A percentile compares a stretch with the other conserved stretches of the same genome.
Evolutionary conservation across 2,888 invertebrate species (phyloP).

Genomic region (Sarcophaga carnaria): DNA sequence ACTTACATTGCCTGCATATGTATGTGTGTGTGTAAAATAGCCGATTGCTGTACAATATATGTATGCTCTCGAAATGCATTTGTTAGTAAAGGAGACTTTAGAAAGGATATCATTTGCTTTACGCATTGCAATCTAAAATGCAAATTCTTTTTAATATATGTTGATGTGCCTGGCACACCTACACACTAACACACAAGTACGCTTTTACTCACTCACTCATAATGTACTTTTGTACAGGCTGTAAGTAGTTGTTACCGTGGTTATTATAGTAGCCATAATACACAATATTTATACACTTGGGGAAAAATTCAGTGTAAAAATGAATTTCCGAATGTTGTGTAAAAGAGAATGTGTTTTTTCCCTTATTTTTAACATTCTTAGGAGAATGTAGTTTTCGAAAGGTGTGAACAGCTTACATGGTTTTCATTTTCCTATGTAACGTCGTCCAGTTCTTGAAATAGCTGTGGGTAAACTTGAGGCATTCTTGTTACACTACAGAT

Average conservation of each 20-base stretch:
- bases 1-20: not conserved
- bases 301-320: not conserved
- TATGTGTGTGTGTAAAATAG: not conserved
- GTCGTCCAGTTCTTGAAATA: no score
- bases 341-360: no score
- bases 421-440: no score
- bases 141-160: conserved; percentile 55
- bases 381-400: no score
- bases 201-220: not conserved
- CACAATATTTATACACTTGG: not conserved
- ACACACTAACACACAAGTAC: conserved; percentile 1
- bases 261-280: conserved; percentile 28
- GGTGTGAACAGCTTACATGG: no score
- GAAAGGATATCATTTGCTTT: conserved; percentile 61
- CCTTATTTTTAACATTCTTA: no score
- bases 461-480: no score
- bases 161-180: conserved; percentile 1
- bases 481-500: no score
- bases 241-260: conserved; percentile 19
- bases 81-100: conserved; percentile 18
- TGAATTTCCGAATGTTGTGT: no score
- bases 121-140: conserved; percentile 67
- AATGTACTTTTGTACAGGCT: conserved; percentile 30
- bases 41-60: not conserved
- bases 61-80: not conserved